These are phyloP conservation scores for Sarcophaga rosellei DNA, from an alignment of 2,888 invertebrate genomes.

Conservation along the genomic window DNA sequence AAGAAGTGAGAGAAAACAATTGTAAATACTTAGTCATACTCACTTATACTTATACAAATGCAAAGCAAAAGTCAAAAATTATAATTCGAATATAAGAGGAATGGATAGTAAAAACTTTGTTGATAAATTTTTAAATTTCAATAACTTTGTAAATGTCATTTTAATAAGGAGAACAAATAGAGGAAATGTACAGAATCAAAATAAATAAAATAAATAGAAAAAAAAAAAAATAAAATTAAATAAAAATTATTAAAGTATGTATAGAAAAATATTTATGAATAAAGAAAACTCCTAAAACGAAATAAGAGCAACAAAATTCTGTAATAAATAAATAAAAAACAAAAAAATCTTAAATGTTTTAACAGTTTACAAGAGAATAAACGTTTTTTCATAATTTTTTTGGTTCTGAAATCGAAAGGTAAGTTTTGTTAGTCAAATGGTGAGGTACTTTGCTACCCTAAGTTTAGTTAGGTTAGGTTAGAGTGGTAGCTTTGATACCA, in stretches of 20 bases:
- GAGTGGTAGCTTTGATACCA: too few relatives aligned
- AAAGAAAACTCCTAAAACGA: background rate
- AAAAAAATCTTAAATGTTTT: constrained; percentile 12
- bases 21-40: background rate
- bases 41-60: background rate
- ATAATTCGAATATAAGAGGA: background rate
- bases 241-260: constrained; percentile 20
- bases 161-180: too few relatives aligned
- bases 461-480: too few relatives aligned
- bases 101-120: background rate
- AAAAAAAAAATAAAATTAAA: too few relatives aligned
- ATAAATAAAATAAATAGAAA: background rate
- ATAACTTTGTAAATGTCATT: background rate
- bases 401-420: background rate
- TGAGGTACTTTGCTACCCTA: too few relatives aligned
- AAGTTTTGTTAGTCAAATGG: background rate
- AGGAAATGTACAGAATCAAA: background rate
- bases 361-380: constrained; percentile 26
- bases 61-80: background rate
- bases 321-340: background rate
- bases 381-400: background rate
- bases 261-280: background rate
- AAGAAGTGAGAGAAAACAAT: background rate
- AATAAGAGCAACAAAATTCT: background rate
- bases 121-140: background rate